Evolutionary conservation across 2,797 vertebrate genomes (phyloP), one percentile per base, ranked within the genome.

Genomic region (Petrocephalus schoutedeni): DNA sequence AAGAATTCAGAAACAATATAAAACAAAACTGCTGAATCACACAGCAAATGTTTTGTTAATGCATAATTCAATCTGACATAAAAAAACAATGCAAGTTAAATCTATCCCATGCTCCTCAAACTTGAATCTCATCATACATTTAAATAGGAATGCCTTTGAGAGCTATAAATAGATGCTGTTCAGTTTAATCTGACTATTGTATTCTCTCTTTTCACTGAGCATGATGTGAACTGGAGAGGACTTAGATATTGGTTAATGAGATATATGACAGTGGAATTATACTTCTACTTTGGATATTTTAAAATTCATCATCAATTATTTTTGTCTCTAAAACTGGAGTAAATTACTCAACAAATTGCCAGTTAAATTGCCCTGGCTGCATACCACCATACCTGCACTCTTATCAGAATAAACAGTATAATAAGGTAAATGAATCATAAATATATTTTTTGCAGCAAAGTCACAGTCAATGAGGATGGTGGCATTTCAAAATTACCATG

Each of bases 251-350:
- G 45, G 21, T 28, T 53, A 84, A 84, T 6, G 51, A 84, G 19
- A 53, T n/a, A 10, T 12, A 84, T 84, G 51, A 80, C 74, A 80
- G 74, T 84, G 51, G 82, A 53, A 84, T 84, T 84, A n/a, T 23
- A 54, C 8, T 21, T 49, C 23, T 53, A 23, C 84, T 86, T 74
- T 86, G 88, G 84, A 86, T 89, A 57, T 28, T 57, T 83, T 14
- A 21, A 53, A 83, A 83, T 53, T 51, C 80, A 83, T 14, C 19
- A 83, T 45, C 16, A 36, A 41, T 41, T 16, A 77, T 77, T 77
- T 45, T 83, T 83, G 8, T 54, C 49, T 83, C 51, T 49, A 83
- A 23, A 83, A 23, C 53, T 54, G 21, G 51, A 54, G 10, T 83
- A 77, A 49, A 45, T 77, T 77, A 77, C 71, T 77, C 71, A 77